Base-by-base conservation (phyloP, 2,888 invertebrate species). In the Achlya flavicornis region DNA sequence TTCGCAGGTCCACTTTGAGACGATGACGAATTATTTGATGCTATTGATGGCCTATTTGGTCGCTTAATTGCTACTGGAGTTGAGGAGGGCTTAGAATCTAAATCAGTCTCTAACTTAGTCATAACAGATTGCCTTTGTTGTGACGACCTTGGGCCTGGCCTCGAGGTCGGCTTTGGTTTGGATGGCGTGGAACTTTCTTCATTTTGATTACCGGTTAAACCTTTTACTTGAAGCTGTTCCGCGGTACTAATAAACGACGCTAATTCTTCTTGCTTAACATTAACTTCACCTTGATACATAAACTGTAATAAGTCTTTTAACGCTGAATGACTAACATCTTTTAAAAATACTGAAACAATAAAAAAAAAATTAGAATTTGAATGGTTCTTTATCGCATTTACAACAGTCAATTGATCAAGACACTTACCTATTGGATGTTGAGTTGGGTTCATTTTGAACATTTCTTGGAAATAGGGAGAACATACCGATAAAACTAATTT, bases 211-310 rank as follows among this genome's bases (percentile, higher is more conserved):
- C 95, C 93, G 92, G 96, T 96, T 86, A 96, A 89, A 90, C 96
- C 96, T 93, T 96, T 96, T 71, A 96, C 95, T 94, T 96, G 96
- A 85, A 96, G 93, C 80, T 95, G 95, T 93, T 96, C 96, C 86
- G 96, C 96, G 83, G 96, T 96, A 92, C 95, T 96, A 85, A 96
- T 95, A 92, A 96, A 96, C 78, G 95, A 95, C 79, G 96, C 95
- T 89, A 96, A 94, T 71, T 96, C 96, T 89, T 96, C 96, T 91
- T 96, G 96, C 88, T 95, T 95, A 80, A 96, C 96, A 94, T 96
- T 96, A 80, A 96, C 96, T 91, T 96, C 96, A 71, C 96, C 96
- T 88, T 95, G 95, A 83, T 96, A 96, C 96, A 96, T 96, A 90
- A 96, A 96, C 85, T 96, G 95, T 90, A 96, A 94, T 85, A 96